These are phyloP conservation scores for Bombus superbus DNA, from an alignment of 1,140 invertebrate genomes.

Conservation along the genomic window DNA sequence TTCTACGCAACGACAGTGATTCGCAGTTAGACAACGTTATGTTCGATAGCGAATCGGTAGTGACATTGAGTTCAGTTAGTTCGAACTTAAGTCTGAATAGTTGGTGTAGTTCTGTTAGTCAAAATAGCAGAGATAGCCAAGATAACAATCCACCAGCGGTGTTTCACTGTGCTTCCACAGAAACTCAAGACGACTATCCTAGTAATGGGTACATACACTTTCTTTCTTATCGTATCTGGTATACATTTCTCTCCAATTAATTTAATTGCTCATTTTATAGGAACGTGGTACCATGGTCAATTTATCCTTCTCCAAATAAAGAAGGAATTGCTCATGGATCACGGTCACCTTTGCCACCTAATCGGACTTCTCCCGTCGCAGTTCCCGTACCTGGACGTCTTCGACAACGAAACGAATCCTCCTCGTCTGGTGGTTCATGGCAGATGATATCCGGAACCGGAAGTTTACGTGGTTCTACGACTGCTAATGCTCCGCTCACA, in stretches of 20 bases:
- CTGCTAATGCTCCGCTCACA: slow-evolving; percentile 80
- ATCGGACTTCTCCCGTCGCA: slow-evolving; percentile 85
- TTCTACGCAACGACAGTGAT: slow-evolving; percentile 83
- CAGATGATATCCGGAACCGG: slow-evolving; percentile 88
- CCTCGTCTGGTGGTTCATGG: slow-evolving; percentile 85
- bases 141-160: slow-evolving; percentile 79
- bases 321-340: slow-evolving; percentile 70
- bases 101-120: slow-evolving; percentile 84
- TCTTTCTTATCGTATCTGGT: neutral
- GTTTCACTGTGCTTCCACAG: slow-evolving; percentile 77
- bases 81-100: slow-evolving; percentile 85
- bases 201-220: slow-evolving; percentile 76
- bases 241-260: neutral
- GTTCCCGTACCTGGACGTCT: slow-evolving; percentile 84
- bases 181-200: slow-evolving; percentile 79
- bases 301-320: slow-evolving; percentile 75
- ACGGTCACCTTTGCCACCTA: slow-evolving; percentile 76
- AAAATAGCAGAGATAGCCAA: slow-evolving; percentile 83
- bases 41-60: slow-evolving; percentile 82
- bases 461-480: slow-evolving; percentile 84
- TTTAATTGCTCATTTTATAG: slow-evolving; percentile 52
- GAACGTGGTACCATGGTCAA: slow-evolving; percentile 72
- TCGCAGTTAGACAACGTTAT: slow-evolving; percentile 83
- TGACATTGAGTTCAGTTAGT: slow-evolving; percentile 81
- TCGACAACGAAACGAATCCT: slow-evolving; percentile 85